Percentiles rank a stretch among this genome's conserved stretches.
These are phyloP conservation scores for Eupithecia dodoneata DNA, from an alignment of 2,888 invertebrate genomes.

Conservation along the genomic window DNA sequence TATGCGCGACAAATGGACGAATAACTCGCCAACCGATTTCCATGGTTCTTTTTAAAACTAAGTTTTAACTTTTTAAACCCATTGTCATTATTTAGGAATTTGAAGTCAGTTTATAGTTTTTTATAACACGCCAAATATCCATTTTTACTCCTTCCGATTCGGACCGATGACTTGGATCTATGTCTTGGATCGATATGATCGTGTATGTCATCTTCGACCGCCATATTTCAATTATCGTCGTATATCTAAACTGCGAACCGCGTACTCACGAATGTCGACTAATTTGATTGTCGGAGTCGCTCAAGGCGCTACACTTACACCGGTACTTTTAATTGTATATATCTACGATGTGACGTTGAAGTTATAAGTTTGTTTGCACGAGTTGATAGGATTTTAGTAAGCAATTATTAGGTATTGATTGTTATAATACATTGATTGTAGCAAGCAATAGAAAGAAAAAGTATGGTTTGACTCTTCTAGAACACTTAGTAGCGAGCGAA, in stretches of 20 bases:
- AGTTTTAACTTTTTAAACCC: too few relatives aligned
- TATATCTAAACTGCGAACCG: conserved; percentile 67
- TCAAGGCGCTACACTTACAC: conserved; percentile 54
- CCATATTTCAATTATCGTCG: conserved; percentile 62
- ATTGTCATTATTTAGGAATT: too few relatives aligned
- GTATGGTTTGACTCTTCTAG: neutral
- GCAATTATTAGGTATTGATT: too few relatives aligned
- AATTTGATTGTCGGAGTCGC: conserved; percentile 72
- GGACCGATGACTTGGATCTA: neutral
- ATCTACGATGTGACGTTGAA: neutral
- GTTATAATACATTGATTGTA: too few relatives aligned
- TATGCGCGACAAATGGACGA: too few relatives aligned
- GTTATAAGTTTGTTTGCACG: neutral
- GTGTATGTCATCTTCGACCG: conserved; percentile 16
- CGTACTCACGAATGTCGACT: conserved; percentile 66
- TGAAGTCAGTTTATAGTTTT: too few relatives aligned
- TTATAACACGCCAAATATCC: neutral
- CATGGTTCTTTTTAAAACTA: too few relatives aligned
- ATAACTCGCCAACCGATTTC: too few relatives aligned
- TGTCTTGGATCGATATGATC: neutral
- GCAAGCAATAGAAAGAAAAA: neutral
- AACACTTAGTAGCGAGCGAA: neutral
- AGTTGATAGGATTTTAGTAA: neutral
- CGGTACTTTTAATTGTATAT: conserved; percentile 51
- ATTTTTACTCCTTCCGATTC: neutral